Conservation (phyloP, 1,140 invertebrate species). For the Anagrus nilaparvatae region DNA sequence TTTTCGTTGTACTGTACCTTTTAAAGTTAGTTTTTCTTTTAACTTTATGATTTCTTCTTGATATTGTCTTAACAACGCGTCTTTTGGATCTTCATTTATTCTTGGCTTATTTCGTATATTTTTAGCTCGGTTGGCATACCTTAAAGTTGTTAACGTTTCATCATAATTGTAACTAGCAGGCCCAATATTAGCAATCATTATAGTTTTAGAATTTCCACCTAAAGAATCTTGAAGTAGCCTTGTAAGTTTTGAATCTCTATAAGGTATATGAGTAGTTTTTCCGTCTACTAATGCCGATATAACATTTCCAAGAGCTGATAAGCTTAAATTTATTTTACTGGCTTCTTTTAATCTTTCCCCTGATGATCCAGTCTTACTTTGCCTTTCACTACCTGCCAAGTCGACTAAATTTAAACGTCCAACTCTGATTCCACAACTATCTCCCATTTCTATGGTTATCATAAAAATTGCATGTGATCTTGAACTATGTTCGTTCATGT, state of each 20-base stretch:
- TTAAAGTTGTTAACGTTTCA: slow-evolving; percentile 90
- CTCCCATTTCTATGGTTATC: slow-evolving; percentile 90
- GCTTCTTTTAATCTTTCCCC: slow-evolving; percentile 88
- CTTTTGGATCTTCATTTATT: slow-evolving; percentile 97
- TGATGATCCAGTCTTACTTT: slow-evolving; percentile 84
- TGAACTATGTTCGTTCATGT: slow-evolving; percentile 99
- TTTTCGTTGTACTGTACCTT: slow-evolving; percentile 45
- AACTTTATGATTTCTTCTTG: slow-evolving; percentile 95
- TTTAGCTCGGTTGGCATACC: slow-evolving; percentile 96
- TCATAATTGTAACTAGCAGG: slow-evolving; percentile 96
- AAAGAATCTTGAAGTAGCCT: slow-evolving; percentile 86
- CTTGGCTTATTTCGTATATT: slow-evolving; percentile 94
- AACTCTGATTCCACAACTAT: slow-evolving; percentile 64
- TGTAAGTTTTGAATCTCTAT: slow-evolving; percentile 89
- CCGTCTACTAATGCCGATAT: slow-evolving; percentile 91
- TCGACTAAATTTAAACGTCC: slow-evolving; percentile 67
- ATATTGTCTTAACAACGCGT: slow-evolving; percentile 88
- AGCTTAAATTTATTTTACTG: slow-evolving; percentile 89
- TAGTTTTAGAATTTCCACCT: slow-evolving; percentile 93
- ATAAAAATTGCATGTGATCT: slow-evolving; percentile 97
- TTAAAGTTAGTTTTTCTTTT: slow-evolving; percentile 67
- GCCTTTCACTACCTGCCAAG: slow-evolving; percentile 74
- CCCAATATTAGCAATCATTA: slow-evolving; percentile 94
- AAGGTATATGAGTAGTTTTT: slow-evolving; percentile 88
- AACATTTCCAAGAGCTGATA: slow-evolving; percentile 90